Percentiles rank a stretch among this genome's conserved stretches.
These are phyloP conservation scores for Therioaphis trifolii DNA, from an alignment of 2,888 invertebrate species.

Conservation along the genomic window DNA sequence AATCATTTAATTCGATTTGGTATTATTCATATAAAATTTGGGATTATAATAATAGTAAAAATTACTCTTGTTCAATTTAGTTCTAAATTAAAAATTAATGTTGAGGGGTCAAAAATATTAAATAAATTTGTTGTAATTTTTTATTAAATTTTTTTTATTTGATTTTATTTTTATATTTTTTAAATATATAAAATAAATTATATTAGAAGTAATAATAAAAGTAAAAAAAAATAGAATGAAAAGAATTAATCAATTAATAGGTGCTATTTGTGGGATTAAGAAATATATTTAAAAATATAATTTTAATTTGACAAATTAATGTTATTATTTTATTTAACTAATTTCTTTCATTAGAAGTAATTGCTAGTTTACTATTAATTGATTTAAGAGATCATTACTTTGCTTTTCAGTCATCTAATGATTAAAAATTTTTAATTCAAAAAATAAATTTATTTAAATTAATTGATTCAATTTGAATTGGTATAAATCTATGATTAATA, in stretches of 20 bases:
- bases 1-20: neutral
- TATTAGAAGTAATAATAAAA: neutral
- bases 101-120: neutral
- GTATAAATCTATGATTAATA: constrained; percentile 82
- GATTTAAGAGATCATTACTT: constrained; percentile 23
- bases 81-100: neutral
- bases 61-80: neutral
- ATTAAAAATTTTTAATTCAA: neutral
- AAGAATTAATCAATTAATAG: neutral
- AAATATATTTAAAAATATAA: neutral
- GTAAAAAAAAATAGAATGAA: neutral
- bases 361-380: constrained; percentile 19
- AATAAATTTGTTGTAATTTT: neutral
- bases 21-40: neutral
- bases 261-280: neutral
- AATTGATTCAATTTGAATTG: constrained; percentile 69
- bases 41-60: neutral
- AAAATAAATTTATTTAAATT: neutral
- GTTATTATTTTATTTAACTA: constrained; percentile 26
- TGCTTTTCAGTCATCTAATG: too few relatives aligned
- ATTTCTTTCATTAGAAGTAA: constrained; percentile 24
- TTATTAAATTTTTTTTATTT: neutral
- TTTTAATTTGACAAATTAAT: constrained; percentile 40
- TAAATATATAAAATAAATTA: neutral
- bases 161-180: neutral